Percentiles rank a stretch among this genome's conserved stretches.
Evolutionary conservation across 2,797 vertebrate genomes (phyloP).

Genomic region (Clarias laeviceps): DNA sequence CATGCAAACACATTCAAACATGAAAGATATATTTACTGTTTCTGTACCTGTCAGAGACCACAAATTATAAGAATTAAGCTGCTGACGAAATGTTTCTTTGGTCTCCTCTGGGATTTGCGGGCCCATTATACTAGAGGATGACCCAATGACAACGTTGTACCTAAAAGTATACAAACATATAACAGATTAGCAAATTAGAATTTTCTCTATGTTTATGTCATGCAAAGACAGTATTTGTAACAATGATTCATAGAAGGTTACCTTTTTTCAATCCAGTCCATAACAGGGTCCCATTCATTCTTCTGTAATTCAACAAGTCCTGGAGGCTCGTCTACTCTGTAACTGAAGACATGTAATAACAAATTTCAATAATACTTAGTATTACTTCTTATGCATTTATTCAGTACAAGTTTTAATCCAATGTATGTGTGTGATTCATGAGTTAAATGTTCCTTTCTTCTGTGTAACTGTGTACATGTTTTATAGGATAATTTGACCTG

Average conservation of each 20-base stretch:
- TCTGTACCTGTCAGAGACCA: constrained; percentile 91
- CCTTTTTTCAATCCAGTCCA: constrained; percentile 92
- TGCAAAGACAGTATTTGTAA: background rate
- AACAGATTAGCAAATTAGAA: background rate
- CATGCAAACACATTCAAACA: background rate
- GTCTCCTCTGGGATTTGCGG: constrained; percentile 87
- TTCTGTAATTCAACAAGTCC: constrained; percentile 91
- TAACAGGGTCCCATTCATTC: constrained; percentile 92
- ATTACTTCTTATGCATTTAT: no score
- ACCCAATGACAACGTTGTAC: constrained; percentile 86
- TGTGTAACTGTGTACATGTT: no score
- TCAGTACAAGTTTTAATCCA: no score
- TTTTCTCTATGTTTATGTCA: background rate
- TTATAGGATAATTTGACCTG: no score
- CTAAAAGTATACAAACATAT: constrained; percentile 64
- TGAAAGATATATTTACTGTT: background rate
- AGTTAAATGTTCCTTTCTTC: no score
- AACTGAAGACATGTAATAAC: constrained; percentile 73
- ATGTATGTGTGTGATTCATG: no score
- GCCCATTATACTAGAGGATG: constrained; percentile 89
- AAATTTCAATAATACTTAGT: no score
- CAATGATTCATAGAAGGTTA: constrained; percentile 56
- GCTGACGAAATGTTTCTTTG: constrained; percentile 83
- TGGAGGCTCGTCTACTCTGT: constrained; percentile 91
- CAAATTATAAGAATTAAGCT: constrained; percentile 88